Percentiles rank a stretch among this genome's conserved stretches.
Evolutionary conservation across 2,888 invertebrate species (phyloP).

Genomic region (Spodoptera littoralis): DNA sequence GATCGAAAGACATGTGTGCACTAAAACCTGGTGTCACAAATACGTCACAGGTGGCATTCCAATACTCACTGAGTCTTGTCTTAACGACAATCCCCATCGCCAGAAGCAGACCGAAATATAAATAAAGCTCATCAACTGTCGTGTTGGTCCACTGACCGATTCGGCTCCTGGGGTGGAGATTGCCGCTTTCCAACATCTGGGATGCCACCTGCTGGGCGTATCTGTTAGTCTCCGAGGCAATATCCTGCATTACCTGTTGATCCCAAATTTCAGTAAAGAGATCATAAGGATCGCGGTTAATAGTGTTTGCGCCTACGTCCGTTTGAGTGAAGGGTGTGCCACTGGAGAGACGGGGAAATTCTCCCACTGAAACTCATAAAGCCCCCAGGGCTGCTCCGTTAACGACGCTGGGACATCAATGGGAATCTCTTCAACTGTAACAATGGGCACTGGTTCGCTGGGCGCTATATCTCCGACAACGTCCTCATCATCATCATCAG

Average conservation of each 20-base stretch:
- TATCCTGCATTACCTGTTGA: neutral
- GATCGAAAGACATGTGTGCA: neutral
- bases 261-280: too few relatives aligned
- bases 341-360: neutral
- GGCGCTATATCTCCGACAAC: too few relatives aligned
- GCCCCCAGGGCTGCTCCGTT: neutral
- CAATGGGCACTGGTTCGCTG: too few relatives aligned
- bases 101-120: neutral
- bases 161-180: neutral
- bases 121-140: neutral
- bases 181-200: neutral
- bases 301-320: neutral
- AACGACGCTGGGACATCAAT: neutral
- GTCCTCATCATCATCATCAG: too few relatives aligned
- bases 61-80: too few relatives aligned
- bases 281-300: neutral
- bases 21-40: neutral
- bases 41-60: neutral
- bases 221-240: neutral
- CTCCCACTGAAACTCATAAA: neutral
- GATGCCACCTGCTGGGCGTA: neutral
- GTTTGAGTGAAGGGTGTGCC: neutral
- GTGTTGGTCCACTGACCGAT: neutral
- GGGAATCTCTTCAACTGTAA: too few relatives aligned
- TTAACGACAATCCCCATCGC: neutral